Conservation (phyloP, 1,140 invertebrate genomes). For the Phocides pigmalion region DNA sequence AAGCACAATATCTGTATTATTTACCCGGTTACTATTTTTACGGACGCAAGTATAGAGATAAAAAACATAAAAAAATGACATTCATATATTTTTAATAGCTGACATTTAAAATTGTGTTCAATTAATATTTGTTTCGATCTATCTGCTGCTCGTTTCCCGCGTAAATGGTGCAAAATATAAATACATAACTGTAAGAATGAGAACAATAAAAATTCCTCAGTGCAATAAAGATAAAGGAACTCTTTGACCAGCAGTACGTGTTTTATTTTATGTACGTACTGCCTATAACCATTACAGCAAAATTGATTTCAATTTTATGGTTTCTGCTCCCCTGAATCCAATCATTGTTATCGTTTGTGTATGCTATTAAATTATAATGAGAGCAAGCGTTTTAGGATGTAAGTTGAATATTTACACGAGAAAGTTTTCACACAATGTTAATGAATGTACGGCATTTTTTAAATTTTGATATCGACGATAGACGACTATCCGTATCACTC, state of each 20-base stretch:
- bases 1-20: too few species aligned
- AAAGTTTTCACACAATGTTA: background rate
- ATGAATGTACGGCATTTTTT: too few species aligned
- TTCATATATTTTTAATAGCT: too few species aligned
- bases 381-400: conserved; percentile 61
- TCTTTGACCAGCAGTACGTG: conserved; percentile 65
- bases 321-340: conserved; percentile 80
- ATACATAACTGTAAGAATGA: conserved; percentile 33
- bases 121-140: background rate
- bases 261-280: conserved; percentile 64
- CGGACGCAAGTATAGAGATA: too few species aligned
- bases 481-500: too few species aligned
- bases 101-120: too few species aligned
- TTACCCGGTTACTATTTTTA: too few species aligned
- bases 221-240: conserved; percentile 67
- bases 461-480: too few species aligned
- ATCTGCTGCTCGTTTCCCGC: background rate
- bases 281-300: conserved; percentile 78
- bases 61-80: too few species aligned
- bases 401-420: conserved; percentile 46
- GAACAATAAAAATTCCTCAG: conserved; percentile 44
- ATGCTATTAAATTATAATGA: conserved; percentile 79
- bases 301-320: conserved; percentile 83
- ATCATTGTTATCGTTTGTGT: conserved; percentile 80
- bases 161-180: conserved; percentile 1